phyloP scores from a whole-genome alignment of 2,797 vertebrate genomes.

The Cephalopachus bancanus region DNA sequence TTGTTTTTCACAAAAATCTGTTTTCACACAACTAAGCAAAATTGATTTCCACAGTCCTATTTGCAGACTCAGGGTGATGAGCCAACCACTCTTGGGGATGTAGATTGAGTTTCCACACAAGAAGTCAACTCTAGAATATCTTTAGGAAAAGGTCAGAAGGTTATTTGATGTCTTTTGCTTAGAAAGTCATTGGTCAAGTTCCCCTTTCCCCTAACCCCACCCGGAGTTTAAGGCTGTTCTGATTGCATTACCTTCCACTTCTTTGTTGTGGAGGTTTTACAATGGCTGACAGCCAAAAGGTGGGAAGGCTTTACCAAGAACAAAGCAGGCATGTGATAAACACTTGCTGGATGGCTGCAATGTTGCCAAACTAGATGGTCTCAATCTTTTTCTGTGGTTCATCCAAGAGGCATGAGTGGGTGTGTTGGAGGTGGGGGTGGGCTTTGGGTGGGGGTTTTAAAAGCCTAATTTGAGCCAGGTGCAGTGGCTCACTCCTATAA shows the following conservation, averaged over 20 bases:
- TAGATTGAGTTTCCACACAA: neutral
- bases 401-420: neutral
- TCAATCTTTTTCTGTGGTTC: neutral
- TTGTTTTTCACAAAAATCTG: no score
- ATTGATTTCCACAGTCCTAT: neutral
- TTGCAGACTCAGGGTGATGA: neutral
- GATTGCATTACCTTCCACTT: neutral
- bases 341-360: neutral
- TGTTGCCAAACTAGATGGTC: neutral
- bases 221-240: neutral
- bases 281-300: neutral
- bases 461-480: neutral
- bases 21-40: neutral
- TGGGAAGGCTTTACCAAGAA: neutral
- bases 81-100: neutral
- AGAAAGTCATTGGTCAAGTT: neutral
- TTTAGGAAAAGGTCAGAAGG: neutral
- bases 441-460: neutral
- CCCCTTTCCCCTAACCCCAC: neutral
- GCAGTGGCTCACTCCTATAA: no score
- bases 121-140: neutral
- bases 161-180: neutral
- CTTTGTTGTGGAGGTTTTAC: neutral
- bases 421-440: no score
- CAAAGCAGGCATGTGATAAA: neutral